These are phyloP conservation scores for Phyto melanocephala DNA, from an alignment of 2,888 invertebrate species.

Conservation along the genomic window DNA sequence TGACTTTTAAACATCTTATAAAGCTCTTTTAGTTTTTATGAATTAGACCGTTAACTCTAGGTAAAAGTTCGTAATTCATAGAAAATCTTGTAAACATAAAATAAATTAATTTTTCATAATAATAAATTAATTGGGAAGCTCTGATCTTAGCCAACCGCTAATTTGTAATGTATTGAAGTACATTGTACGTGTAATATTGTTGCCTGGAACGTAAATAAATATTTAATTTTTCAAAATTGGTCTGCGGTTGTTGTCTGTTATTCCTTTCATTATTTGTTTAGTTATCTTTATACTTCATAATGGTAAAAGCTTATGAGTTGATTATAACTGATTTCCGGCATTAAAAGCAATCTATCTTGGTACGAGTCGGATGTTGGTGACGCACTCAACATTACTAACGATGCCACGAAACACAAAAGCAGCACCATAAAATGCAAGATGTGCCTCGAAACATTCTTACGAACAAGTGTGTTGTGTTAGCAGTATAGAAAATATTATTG, in stretches of 20 bases:
- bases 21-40: too few relatives aligned
- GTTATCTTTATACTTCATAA: background rate
- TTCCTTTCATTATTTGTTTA: background rate
- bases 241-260: background rate
- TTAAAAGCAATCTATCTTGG: background rate
- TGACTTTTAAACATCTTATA: too few relatives aligned
- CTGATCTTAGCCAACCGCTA: background rate
- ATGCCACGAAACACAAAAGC: background rate
- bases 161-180: background rate
- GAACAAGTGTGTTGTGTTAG: background rate
- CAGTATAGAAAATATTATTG: background rate
- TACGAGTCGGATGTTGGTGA: background rate
- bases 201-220: background rate
- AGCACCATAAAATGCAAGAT: slow-evolving; percentile 3
- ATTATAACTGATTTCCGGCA: slow-evolving; percentile 35
- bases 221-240: background rate
- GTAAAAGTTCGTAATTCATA: too few relatives aligned
- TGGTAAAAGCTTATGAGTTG: slow-evolving; percentile 3
- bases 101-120: too few relatives aligned
- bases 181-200: background rate
- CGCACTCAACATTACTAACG: background rate
- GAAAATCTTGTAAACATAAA: too few relatives aligned
- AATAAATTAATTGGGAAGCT: too few relatives aligned
- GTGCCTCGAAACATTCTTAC: background rate
- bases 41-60: too few relatives aligned